Base-by-base conservation (phyloP, 2,113 vertebrate genomes). In the Callionymus lyra region DNA sequence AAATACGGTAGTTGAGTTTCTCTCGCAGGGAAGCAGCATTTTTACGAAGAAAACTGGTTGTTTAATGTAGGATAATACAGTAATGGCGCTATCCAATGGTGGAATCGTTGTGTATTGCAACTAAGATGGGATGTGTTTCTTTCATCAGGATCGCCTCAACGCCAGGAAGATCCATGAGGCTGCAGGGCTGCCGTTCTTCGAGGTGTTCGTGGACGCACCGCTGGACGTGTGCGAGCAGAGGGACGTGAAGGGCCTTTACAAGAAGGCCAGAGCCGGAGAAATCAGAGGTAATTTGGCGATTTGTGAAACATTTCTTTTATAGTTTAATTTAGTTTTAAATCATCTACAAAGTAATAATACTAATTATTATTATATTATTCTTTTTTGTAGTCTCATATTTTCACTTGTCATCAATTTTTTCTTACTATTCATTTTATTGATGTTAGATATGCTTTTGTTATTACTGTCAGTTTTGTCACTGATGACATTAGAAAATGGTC, bases 141-240 rank as follows among this genome's bases (percentile, higher is more conserved):
- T 27, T 6, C 50, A 34, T 12, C 47, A 99, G 95, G 94, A 99
- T 82, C 95, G 95, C 17, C 81, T 91, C 47, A 98, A 99, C 4
- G 93, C 93, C 15, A 87, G 95, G 53, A 89, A 74, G 59, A 97
- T 97, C 65, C 95, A 99, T 0, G 93, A 98, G 70, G 89, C 85
- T 1, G 88, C 92, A 5, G 92, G 92, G 12, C 76, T 99, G 49
- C 95, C 95, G 2, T 99, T 99, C 64, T 99, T 97, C 53, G 95
- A 99, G 76, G 92, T 97, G 9, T 99, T 99, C 77, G 92, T 99
- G 32, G 95, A 99, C 38, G 95, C 95, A 14, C 95, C 95, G 0
- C 65, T 99, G 68, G 88, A 97, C 9, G 92, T 99, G 34, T 99
- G 95, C 59, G 95, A 99, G 58, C 90, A 96, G 80, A 87, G 95